These are phyloP conservation scores for Anguilla pacifica DNA, from an alignment of 2,797 vertebrate species.

Conservation along the genomic window DNA sequence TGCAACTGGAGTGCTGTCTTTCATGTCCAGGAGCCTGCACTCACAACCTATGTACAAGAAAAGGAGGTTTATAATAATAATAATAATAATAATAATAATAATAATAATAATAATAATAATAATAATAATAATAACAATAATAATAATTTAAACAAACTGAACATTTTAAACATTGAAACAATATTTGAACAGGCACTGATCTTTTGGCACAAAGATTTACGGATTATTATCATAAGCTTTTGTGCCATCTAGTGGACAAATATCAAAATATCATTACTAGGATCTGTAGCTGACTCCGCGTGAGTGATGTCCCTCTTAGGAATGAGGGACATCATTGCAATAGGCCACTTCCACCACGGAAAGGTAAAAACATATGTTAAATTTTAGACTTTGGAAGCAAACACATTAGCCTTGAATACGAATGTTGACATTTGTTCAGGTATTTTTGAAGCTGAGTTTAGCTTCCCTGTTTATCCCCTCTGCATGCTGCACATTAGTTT, in stretches of 20 bases:
- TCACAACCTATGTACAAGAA: too few species aligned
- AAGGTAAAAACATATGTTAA: not conserved
- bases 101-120: too few species aligned
- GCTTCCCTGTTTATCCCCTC: not conserved
- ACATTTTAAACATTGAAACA: too few species aligned
- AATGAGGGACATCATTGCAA: not conserved
- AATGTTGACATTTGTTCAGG: not conserved
- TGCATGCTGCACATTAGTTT: not conserved
- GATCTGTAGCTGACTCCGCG: not conserved
- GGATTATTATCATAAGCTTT: not conserved
- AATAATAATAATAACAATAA: too few species aligned
- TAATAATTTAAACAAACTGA: too few species aligned
- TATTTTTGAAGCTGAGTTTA: slow-evolving; percentile 5
- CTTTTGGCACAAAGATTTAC: too few species aligned
- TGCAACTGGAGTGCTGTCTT: not conserved
- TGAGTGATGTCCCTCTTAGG: not conserved
- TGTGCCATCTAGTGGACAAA: not conserved
- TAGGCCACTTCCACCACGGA: not conserved
- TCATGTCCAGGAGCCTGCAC: too few species aligned
- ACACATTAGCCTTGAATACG: not conserved
- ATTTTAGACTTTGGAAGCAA: not conserved
- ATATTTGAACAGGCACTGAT: too few species aligned
- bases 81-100: too few species aligned
- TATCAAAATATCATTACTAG: not conserved
- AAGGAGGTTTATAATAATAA: too few species aligned